Evolutionary conservation across 2,888 invertebrate genomes (phyloP), one percentile per base, ranked within the genome.

Genomic region (Hypselothyrea guttata): DNA sequence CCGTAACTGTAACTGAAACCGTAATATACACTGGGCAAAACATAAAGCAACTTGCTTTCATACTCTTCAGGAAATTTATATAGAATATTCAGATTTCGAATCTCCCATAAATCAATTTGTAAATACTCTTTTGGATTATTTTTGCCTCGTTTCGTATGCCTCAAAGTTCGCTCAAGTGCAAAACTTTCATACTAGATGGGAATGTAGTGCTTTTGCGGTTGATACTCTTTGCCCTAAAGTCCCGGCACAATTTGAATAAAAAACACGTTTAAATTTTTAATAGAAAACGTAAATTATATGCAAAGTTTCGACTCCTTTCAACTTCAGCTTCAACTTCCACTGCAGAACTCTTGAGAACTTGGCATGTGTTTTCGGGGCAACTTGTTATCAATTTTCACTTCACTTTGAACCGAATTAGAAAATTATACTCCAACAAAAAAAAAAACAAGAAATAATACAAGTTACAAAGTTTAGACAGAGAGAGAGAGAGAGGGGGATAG

Each of bases 171-270:
- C n/a, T n/a, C n/a, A n/a, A n/a, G n/a, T n/a, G 22, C 22, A 22
- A 22, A 22, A 22, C 22, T 22, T 22, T 22, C 22, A 22, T 5
- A n/a, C n/a, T n/a, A 5, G 22, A 2, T 22, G 22, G 5, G 22
- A 22, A 22, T 22, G 22, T 22, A 22, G 22, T 22, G 22, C 22
- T 5, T 2, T 7, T 30, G n/a, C 16, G 28, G n/a, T 7, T 40
- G 12, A 18, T 13, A 30, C 11, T 8, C 38, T 13, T 46, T 34
- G n/a, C 30, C 9, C 18, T 4, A 15, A 44, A 22, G 7, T 33
- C 40, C 11, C 33, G 11, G 7, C 41, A 28, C 34, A 45, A 67
- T 66, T 66, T 67, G 47, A 55, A 55, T 54, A 47, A 42, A 60
- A 60, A 67, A 30, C 49, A 51, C 22, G 12, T 38, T 68, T 30